Evolutionary conservation across 2,888 invertebrate genomes (phyloP), one percentile per base, ranked within the genome.

Genomic region (Incurvaria masculella): DNA sequence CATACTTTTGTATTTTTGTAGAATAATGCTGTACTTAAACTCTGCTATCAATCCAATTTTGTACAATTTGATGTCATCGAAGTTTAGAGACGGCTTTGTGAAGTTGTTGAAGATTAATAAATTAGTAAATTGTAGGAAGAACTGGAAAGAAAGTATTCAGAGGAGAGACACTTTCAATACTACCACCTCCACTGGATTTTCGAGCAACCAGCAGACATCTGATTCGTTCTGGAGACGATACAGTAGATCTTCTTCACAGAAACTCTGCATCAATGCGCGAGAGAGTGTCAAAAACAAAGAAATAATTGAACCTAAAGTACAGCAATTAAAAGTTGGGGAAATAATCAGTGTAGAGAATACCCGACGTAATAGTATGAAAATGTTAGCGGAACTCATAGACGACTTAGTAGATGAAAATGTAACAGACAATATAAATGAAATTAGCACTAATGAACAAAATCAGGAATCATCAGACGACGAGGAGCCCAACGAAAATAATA

Each of bases 31-130:
- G 55, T 93, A 94, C 71, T 81, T 94, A 47, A 94, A 95, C 69
- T 94, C 94, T 44, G 94, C 94, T 11, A 86, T 94, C 48, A 95
- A 95, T 78, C 94, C 94, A 11, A 90, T 94, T 59, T 74, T 95
- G 46, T 95, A 95, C 71, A 94, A 94, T 66, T 81, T 94, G 48
- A 92, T 94, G 88, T 93, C 93, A 50, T 90, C 93, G 1, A 94
- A 94, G 65, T 95, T 95, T 72, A 83, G 94, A 8, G 86, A 87
- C 45, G 91, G 91, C 4, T 91, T 92, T 57, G 79, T 88, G 47
- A 84, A 83, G 59, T 68, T 90, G 44, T 81, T 88, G 26, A 73
- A 57, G 52, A 70, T 78, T 40, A 76, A 75, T 55, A 78, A 72
- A 52, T 57, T 74, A 49, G 70, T 78, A 66, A 68, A 71, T 42